These are phyloP conservation scores for Ctenopoma multispine DNA, from an alignment of 2,797 vertebrate genomes.

Conservation along the genomic window DNA sequence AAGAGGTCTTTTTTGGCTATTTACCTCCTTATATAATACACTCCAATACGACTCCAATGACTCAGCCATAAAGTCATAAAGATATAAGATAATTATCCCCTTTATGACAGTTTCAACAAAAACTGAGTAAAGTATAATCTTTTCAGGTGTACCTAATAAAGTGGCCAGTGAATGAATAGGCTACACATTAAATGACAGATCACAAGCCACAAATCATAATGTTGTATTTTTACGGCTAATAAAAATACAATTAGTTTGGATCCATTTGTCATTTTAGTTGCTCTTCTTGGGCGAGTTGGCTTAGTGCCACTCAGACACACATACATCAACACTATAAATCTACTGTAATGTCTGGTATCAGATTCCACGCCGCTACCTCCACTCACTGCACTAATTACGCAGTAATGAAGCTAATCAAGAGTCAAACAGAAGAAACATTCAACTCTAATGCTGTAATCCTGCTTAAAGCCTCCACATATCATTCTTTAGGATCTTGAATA, in stretches of 20 bases:
- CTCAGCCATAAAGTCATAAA: too few relatives aligned
- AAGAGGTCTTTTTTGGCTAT: too few relatives aligned
- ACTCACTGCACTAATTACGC: constrained; percentile 65
- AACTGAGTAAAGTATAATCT: too few relatives aligned
- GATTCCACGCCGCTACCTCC: constrained; percentile 37
- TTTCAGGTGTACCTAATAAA: too few relatives aligned
- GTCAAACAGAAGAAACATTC: constrained; percentile 65
- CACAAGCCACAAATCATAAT: background rate
- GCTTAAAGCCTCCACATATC: constrained; percentile 61
- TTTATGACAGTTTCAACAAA: too few relatives aligned
- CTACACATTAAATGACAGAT: background rate
- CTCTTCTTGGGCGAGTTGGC: constrained; percentile 21
- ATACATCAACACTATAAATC: constrained; percentile 31
- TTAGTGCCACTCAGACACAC: constrained; percentile 17
- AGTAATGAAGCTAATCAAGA: constrained; percentile 76
- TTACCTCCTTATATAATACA: too few relatives aligned
- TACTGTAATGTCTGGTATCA: constrained; percentile 40
- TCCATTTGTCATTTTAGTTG: constrained; percentile 28
- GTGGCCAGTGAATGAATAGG: too few relatives aligned
- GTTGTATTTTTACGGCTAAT: background rate
- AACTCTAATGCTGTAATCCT: constrained; percentile 64
- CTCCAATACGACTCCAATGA: too few relatives aligned
- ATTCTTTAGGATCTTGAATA: constrained; percentile 77
- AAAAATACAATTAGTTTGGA: constrained; percentile 16
- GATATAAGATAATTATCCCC: too few relatives aligned